A percentile compares a stretch with the other conserved stretches of the same genome.
These are phyloP conservation scores for Drosophila aldrichi DNA, from an alignment of 2,888 invertebrate genomes.

Conservation along the genomic window DNA sequence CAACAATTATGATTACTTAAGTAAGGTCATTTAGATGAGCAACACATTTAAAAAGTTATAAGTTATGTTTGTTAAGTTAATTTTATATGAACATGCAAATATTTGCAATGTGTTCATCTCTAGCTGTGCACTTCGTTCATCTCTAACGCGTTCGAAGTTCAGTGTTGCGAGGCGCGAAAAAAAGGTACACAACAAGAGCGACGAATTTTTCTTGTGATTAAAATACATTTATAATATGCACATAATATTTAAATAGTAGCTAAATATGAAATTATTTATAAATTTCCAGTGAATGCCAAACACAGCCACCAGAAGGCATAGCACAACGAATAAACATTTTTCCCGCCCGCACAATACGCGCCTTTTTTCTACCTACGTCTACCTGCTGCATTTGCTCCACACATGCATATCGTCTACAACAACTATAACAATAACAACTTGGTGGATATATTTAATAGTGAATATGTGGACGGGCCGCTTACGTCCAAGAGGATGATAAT, in stretches of 20 bases:
- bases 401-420: conserved; percentile 65
- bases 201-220: conserved; percentile 13
- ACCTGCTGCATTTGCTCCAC: conserved; percentile 48
- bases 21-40: background rate
- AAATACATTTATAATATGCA: conserved; percentile 4
- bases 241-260: conserved; percentile 3
- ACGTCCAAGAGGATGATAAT: conserved; percentile 77
- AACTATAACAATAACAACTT: conserved; percentile 47
- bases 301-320: background rate
- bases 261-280: background rate
- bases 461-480: conserved; percentile 81
- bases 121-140: background rate
- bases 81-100: no score
- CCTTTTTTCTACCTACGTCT: conserved; percentile 35
- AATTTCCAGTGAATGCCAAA: background rate
- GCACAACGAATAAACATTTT: background rate
- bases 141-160: background rate
- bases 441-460: conserved; percentile 63
- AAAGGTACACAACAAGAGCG: conserved; percentile 20
- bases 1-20: background rate
- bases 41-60: background rate
- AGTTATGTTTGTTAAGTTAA: background rate
- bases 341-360: conserved; percentile 26
- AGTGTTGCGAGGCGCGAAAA: conserved; percentile 31
- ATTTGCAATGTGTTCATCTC: background rate